phyloP scores from a whole-genome alignment of 2,888 invertebrate species.

The Dasysyrphus albostriatus region DNA sequence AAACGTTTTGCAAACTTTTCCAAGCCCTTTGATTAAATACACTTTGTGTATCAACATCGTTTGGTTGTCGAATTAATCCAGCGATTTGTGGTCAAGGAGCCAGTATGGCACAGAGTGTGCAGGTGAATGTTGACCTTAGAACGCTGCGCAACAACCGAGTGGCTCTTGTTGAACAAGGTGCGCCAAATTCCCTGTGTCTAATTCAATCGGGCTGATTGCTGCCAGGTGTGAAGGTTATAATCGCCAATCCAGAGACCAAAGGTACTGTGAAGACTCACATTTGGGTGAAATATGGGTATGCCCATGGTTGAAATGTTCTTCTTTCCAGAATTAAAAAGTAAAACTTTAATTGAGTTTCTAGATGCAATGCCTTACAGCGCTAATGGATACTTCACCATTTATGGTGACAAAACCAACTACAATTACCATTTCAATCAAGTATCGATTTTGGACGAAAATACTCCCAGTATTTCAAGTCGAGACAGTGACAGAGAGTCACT shows the following conservation, averaged over 20 bases:
- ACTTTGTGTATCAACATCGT: slow-evolving; percentile 98
- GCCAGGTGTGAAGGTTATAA: slow-evolving; percentile 99
- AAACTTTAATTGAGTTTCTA: slow-evolving; percentile 59
- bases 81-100: slow-evolving; percentile 97
- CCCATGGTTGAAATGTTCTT: neutral
- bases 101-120: slow-evolving; percentile 96
- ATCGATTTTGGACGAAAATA: slow-evolving; percentile 85
- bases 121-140: slow-evolving; percentile 98
- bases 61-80: slow-evolving; percentile 99
- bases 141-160: slow-evolving; percentile 99
- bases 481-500: slow-evolving; percentile 86
- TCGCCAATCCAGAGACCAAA: slow-evolving; percentile 99
- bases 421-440: slow-evolving; percentile 96
- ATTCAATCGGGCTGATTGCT: slow-evolving; percentile 99
- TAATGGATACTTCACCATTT: slow-evolving; percentile 98
- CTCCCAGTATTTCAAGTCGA: slow-evolving; percentile 84
- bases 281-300: slow-evolving; percentile 96
- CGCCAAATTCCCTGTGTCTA: slow-evolving; percentile 98
- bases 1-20: slow-evolving; percentile 97
- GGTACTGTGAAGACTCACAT: slow-evolving; percentile 99
- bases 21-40: slow-evolving; percentile 97
- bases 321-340: neutral
- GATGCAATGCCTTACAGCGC: slow-evolving; percentile 95
- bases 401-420: slow-evolving; percentile 97
- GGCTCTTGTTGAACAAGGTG: slow-evolving; percentile 98